Evolutionary conservation across 2,888 invertebrate genomes (phyloP).

Genomic region (Zaprionus bogoriensis): DNA sequence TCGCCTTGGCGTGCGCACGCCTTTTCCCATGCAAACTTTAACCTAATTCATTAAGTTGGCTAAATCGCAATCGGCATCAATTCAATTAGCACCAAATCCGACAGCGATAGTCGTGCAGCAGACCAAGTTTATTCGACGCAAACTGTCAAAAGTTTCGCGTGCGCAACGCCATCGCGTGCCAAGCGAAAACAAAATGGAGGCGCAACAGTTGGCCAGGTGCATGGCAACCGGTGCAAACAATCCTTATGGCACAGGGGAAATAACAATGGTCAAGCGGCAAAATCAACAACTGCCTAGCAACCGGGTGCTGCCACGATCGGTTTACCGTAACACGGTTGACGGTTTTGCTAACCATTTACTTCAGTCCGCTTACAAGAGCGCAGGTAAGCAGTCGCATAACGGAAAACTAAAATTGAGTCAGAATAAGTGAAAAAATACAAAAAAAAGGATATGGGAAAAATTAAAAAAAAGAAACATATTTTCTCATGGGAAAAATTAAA

Average conservation of each 20-base stretch:
- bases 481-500: too few relatives aligned
- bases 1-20: too few relatives aligned
- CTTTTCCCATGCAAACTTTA: not conserved
- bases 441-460: not conserved
- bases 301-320: slow-evolving; percentile 59
- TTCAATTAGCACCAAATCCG: slow-evolving; percentile 44
- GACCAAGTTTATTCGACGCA: slow-evolving; percentile 21
- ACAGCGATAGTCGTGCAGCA: slow-evolving; percentile 14
- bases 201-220: slow-evolving; percentile 55
- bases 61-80: not conserved
- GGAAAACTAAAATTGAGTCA: slow-evolving; percentile 15
- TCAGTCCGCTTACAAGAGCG: slow-evolving; percentile 51
- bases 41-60: not conserved
- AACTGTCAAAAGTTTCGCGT: slow-evolving; percentile 27
- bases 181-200: slow-evolving; percentile 18
- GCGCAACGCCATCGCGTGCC: slow-evolving; percentile 26
- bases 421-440: not conserved
- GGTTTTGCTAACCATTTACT: slow-evolving; percentile 30
- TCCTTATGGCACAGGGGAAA: slow-evolving; percentile 56
- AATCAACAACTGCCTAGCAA: slow-evolving; percentile 73
- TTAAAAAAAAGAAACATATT: too few relatives aligned
- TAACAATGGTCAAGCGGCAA: slow-evolving; percentile 40
- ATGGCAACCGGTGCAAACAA: slow-evolving; percentile 55
- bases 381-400: slow-evolving; percentile 64
- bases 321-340: slow-evolving; percentile 24